Percentiles rank a stretch among this genome's conserved stretches.
phyloP scores from a whole-genome alignment of 2,797 vertebrate genomes.

The Picus viridis region DNA sequence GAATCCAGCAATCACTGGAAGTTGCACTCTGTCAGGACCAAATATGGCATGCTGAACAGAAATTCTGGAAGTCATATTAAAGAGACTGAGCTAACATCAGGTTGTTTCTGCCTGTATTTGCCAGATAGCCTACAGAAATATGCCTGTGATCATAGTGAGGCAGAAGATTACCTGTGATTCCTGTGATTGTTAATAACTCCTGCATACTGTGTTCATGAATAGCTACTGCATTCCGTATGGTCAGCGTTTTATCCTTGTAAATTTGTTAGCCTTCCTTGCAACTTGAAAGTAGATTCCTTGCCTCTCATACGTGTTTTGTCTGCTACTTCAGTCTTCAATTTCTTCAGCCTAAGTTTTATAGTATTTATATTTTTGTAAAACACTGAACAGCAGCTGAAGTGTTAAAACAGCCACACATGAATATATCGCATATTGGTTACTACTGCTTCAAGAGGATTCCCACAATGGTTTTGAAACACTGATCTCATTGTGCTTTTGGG shows the following conservation, averaged over 20 bases:
- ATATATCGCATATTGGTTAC: neutral
- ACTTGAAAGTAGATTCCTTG: neutral
- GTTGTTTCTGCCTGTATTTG: neutral
- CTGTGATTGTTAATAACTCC: conserved; percentile 18
- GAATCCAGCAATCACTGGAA: neutral
- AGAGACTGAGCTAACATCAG: neutral
- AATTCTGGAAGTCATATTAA: neutral
- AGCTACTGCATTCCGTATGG: neutral
- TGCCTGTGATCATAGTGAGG: neutral
- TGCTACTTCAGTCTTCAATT: neutral
- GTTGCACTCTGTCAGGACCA: neutral
- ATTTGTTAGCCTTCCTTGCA: neutral
- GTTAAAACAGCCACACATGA: neutral
- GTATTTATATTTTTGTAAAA: neutral
- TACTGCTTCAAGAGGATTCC: neutral
- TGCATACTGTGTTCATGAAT: conserved; percentile 14
- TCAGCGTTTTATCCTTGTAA: neutral
- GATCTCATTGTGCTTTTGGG: neutral
- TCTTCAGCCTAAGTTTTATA: neutral
- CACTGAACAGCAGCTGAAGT: neutral
- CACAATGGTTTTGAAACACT: neutral
- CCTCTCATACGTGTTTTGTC: neutral
- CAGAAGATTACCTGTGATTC: conserved; percentile 38
- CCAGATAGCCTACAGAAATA: conserved; percentile 15
- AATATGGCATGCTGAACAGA: neutral